Percentiles rank a stretch among this genome's conserved stretches.
phyloP scores from a whole-genome alignment of 1,140 invertebrate genomes.

The Tetramorium alpestre region DNA sequence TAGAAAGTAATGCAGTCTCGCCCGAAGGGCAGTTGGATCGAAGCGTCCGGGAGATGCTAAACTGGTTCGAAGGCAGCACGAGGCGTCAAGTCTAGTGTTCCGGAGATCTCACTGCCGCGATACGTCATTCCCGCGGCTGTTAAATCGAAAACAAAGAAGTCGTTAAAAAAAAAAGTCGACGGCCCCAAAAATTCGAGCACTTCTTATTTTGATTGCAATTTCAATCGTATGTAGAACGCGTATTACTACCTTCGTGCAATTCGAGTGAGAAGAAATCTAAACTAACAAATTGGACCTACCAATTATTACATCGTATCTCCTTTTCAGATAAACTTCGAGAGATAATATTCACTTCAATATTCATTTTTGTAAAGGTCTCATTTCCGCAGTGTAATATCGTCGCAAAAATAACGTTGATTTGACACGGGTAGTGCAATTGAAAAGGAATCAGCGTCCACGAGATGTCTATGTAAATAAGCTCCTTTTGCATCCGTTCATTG shows the following conservation, averaged over 20 bases:
- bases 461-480: background rate
- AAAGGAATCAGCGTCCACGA: background rate
- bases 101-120: constrained; percentile 39
- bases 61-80: constrained; percentile 75
- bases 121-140: constrained; percentile 54
- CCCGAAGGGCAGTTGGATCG: constrained; percentile 62
- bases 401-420: background rate
- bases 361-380: background rate
- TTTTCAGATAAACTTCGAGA: background rate
- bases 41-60: constrained; percentile 47
- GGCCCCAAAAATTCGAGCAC: background rate
- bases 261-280: constrained; percentile 24
- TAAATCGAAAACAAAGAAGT: constrained; percentile 11
- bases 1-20: constrained; percentile 76
- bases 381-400: background rate
- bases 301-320: background rate
- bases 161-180: background rate
- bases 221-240: background rate
- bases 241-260: background rate
- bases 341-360: background rate
- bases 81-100: constrained; percentile 60
- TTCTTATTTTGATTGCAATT: constrained; percentile 1
- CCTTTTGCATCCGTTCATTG: background rate
- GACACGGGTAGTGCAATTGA: background rate
- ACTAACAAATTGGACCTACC: background rate